Percentiles rank a stretch among this genome's conserved stretches.
Evolutionary conservation across 2,888 invertebrate genomes (phyloP).

Genomic region (Chesias legatella): DNA sequence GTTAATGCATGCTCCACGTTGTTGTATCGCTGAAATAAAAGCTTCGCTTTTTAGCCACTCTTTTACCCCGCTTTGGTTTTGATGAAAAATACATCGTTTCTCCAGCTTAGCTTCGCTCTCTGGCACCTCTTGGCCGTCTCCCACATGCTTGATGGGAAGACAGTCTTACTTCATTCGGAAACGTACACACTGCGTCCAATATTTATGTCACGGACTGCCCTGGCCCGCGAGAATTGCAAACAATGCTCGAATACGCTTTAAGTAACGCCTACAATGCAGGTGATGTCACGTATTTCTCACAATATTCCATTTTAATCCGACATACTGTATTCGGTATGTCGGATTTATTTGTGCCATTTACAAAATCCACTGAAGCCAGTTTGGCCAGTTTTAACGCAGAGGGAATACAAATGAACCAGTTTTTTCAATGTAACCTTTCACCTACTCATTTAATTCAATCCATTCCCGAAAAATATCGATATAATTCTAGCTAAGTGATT

Average conservation of each 20-base stretch:
- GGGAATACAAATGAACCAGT: slow-evolving; percentile 21
- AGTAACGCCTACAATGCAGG: slow-evolving; percentile 59
- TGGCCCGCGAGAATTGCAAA: slow-evolving; percentile 57
- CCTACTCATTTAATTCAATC: slow-evolving; percentile 27
- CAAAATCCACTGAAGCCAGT: slow-evolving; percentile 26
- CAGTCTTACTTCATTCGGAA: slow-evolving; percentile 45
- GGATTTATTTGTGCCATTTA: slow-evolving; percentile 50
- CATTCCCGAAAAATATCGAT: slow-evolving; percentile 48
- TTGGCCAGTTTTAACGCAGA: slow-evolving; percentile 20
- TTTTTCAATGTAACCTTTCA: slow-evolving; percentile 24
- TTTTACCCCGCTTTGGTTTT: no score
- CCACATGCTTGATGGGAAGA: no score
- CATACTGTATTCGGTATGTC: slow-evolving; percentile 42
- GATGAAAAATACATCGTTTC: no score
- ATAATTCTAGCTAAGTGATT: slow-evolving; percentile 47
- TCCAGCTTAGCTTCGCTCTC: slow-evolving; percentile 31
- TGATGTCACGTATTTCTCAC: slow-evolving; percentile 61
- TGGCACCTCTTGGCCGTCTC: slow-evolving; percentile 25
- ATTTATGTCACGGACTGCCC: slow-evolving; percentile 64
- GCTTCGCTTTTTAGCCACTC: no score
- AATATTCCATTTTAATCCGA: slow-evolving; percentile 58
- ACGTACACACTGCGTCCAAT: slow-evolving; percentile 63
- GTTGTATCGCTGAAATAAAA: no score
- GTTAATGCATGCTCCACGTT: no score
- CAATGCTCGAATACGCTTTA: slow-evolving; percentile 71